These are phyloP conservation scores for sheep (Ovis aries) DNA, from an alignment of 2,113 vertebrate species.

Conservation along the genomic window ARS-UI_Ramb_v3.0 NC_056073.1:27986501-27987000, in stretches of 20 bases:
- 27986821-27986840: background rate
- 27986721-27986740: slow-evolving; percentile 23
- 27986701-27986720: background rate
- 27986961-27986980: slow-evolving; percentile 10
- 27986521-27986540: background rate
- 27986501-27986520: background rate
- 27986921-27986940: slow-evolving; percentile 68
- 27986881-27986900: background rate
- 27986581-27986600: background rate
- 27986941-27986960: background rate
- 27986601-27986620: background rate
- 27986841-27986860: slow-evolving; percentile 8
- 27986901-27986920: slow-evolving; percentile 31
- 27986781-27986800: background rate
- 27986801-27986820: background rate
- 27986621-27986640: slow-evolving; percentile 49
- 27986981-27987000: slow-evolving; percentile 67
- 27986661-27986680: slow-evolving; percentile 34
- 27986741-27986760: background rate
- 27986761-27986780: background rate
- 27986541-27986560: background rate
- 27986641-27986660: slow-evolving; percentile 1
- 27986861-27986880: slow-evolving; percentile 48
- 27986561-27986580: background rate
- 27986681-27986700: background rate